A percentile compares a stretch with the other conserved stretches of the same genome.
Evolutionary conservation across 1,140 invertebrate species (phyloP).

Genomic region (Pogonomyrmex barbatus): DNA sequence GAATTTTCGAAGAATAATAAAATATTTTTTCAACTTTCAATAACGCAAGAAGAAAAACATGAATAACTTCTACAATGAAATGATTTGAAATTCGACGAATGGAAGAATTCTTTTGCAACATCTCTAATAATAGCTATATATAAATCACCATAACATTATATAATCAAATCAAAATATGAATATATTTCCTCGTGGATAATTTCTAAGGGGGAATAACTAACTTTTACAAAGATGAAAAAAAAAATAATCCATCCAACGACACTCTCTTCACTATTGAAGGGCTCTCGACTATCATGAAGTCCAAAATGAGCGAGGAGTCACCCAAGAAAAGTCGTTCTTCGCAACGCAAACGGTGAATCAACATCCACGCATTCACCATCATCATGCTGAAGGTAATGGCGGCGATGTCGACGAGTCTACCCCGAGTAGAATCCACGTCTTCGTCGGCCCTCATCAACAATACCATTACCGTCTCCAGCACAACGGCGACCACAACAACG

Average conservation of each 20-base stretch:
- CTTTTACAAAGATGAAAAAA: background rate
- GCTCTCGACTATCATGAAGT: slow-evolving; percentile 18
- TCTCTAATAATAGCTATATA: slow-evolving; percentile 2
- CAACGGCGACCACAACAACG: slow-evolving; percentile 58
- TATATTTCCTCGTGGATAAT: background rate
- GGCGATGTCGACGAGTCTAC: slow-evolving; percentile 80
- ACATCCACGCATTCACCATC: slow-evolving; percentile 10
- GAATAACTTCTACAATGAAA: background rate
- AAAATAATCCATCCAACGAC: background rate
- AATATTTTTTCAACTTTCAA: slow-evolving; percentile 10
- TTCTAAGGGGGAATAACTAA: background rate
- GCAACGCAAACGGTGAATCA: slow-evolving; percentile 1
- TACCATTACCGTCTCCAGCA: slow-evolving; percentile 51
- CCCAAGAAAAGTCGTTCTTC: background rate
- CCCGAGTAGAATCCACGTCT: slow-evolving; percentile 75
- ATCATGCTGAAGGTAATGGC: slow-evolving; percentile 83
- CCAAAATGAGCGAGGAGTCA: background rate
- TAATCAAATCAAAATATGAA: slow-evolving; percentile 7
- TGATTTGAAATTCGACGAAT: background rate
- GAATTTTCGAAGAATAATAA: background rate
- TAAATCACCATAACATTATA: background rate
- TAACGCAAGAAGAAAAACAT: slow-evolving; percentile 6
- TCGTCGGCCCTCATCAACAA: slow-evolving; percentile 56
- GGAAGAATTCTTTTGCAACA: slow-evolving; percentile 4
- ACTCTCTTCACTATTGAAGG: background rate